Conservation (phyloP, 2,888 invertebrate species). For the Zele albiditarsus region DNA sequence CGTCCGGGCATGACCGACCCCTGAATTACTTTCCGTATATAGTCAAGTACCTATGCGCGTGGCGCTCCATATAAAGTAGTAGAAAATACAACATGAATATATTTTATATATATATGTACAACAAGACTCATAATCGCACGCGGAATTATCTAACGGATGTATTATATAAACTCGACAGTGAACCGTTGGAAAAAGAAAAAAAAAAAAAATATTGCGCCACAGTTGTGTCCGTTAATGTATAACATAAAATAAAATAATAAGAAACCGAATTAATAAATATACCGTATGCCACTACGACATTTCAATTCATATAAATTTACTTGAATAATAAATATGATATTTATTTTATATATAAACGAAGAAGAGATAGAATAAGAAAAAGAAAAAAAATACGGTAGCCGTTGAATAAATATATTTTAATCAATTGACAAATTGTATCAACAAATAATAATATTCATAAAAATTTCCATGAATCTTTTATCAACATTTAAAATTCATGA, state of each 20-base stretch:
- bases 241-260: conserved; percentile 1
- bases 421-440: background rate
- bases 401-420: background rate
- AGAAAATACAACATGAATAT: background rate
- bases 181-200: conserved; percentile 18
- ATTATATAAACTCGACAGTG: background rate
- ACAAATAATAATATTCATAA: background rate
- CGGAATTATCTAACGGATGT: conserved; percentile 29
- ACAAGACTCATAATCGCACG: conserved; percentile 5
- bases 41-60: conserved; percentile 9
- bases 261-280: background rate
- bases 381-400: background rate
- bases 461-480: background rate
- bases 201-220: background rate
- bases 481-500: background rate
- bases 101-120: background rate
- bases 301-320: background rate
- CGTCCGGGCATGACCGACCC: conserved; percentile 54
- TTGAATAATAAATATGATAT: background rate
- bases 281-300: background rate
- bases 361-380: background rate
- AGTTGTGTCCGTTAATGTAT: conserved; percentile 17
- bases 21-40: conserved; percentile 7
- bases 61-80: conserved; percentile 25
- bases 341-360: no score